Conservation (phyloP, 1,140 invertebrate species). For the Drosophila prosaltans region DNA sequence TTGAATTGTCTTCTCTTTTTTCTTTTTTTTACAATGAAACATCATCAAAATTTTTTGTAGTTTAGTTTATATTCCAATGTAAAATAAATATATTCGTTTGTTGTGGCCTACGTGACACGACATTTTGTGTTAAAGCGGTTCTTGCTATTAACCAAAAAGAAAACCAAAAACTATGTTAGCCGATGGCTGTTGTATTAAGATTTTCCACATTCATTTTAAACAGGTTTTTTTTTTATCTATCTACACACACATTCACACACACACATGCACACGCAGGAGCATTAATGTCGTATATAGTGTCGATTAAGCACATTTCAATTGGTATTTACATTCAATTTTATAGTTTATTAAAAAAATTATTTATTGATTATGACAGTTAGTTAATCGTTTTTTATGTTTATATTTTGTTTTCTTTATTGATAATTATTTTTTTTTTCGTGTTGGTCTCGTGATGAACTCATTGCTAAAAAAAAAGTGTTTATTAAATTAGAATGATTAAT, state of each 20-base stretch:
- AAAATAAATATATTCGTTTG: constrained; percentile 23
- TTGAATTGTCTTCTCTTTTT: constrained; percentile 23
- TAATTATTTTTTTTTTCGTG: background rate
- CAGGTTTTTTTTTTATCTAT: constrained; percentile 33
- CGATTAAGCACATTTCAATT: constrained; percentile 1
- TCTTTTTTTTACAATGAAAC: constrained; percentile 41
- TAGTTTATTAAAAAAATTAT: background rate
- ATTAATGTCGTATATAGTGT: constrained; percentile 1
- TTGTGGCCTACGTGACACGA: constrained; percentile 65
- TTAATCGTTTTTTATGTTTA: constrained; percentile 5
- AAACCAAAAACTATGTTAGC: constrained; percentile 37
- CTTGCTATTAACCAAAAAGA: constrained; percentile 32
- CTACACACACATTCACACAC: background rate
- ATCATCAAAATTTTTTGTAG: constrained; percentile 32
- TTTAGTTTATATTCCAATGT: constrained; percentile 49
- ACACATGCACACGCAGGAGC: background rate
- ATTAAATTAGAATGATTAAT: background rate
- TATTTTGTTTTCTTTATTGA: background rate
- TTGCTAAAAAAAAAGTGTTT: background rate
- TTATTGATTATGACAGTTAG: constrained; percentile 3
- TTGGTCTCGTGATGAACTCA: background rate
- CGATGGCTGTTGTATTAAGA: constrained; percentile 21
- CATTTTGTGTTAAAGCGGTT: constrained; percentile 47
- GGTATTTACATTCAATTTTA: constrained; percentile 5
- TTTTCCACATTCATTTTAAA: constrained; percentile 49